A percentile compares a stretch with the other conserved stretches of the same genome.
Evolutionary conservation across 2,113 vertebrate genomes (phyloP).

Genomic region (Mustela lutreola): DNA sequence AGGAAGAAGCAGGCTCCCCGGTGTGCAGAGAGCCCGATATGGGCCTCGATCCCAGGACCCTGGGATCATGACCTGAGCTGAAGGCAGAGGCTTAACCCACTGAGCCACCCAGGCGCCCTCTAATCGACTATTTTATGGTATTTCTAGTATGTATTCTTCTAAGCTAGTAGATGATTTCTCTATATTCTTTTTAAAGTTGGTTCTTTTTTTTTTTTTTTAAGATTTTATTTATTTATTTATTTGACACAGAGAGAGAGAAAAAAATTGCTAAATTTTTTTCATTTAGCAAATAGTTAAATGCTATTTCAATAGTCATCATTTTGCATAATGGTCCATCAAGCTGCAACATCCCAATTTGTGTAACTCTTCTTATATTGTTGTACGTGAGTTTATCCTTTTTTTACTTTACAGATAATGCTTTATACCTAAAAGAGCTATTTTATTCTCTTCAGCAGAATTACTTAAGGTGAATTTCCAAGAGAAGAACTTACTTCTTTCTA

Average conservation of each 20-base stretch:
- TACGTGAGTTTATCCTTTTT: neutral
- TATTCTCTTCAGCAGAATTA: slow-evolving; percentile 19
- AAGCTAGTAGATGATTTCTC: slow-evolving; percentile 32
- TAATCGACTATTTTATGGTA: slow-evolving; percentile 12
- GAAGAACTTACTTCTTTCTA: neutral
- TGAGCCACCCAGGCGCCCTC: no score
- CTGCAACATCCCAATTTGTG: neutral
- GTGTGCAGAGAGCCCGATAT: no score
- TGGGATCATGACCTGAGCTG: no score
- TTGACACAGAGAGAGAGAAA: no score
- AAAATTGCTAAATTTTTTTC: neutral
- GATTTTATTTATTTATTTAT: no score
- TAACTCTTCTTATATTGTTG: slow-evolving; percentile 19
- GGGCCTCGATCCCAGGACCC: no score
- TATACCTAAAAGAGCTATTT: neutral
- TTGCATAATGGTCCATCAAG: neutral
- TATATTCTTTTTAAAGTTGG: neutral
- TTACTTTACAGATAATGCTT: slow-evolving; percentile 40
- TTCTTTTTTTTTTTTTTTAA: no score
- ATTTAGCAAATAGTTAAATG: neutral
- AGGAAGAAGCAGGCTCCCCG: no score
- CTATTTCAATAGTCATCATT: neutral
- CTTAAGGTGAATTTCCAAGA: slow-evolving; percentile 35
- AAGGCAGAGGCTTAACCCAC: no score
- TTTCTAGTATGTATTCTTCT: slow-evolving; percentile 10